Evolutionary conservation across 2,888 invertebrate genomes (phyloP), one percentile per base, ranked within the genome.

Genomic region (Clostera curtula): DNA sequence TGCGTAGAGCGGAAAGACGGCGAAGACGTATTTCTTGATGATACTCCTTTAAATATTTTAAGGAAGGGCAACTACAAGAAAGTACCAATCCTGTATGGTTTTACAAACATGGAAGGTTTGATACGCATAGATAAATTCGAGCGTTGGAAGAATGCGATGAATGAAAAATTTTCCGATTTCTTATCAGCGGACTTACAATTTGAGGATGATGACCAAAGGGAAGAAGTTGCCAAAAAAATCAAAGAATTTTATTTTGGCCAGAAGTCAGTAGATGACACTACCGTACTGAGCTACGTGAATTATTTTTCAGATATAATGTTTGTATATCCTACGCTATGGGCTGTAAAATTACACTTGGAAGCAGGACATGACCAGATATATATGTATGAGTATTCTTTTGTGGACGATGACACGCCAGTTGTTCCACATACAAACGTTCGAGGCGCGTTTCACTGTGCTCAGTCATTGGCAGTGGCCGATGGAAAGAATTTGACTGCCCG

Each of bases 41-140:
- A 61, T 15, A 40, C 54, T 3, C 69, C 70, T 6, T 27, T 56
- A 1, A 55, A 32, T 27, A 64, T 68, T 29, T 26, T 70, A 10
- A 52, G 47, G 24, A 37, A 34, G n/a, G 52, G 54, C 3, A 27
- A 42, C 4, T 60, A 49, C 18, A 40, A 37, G 13, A 63, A 62
- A 36, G 25, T 64, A 2, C 71, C 70, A 0, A 34, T 64, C 22
- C 34, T 71, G 2, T 56, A 59, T 23, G 71, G 71, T 3, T 62
- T 70, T 40, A 29, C 60, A 5, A 50, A 59, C n/a, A 66, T 62
- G 68, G 70, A 71, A 43, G 70, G 70, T 3, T 31, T 60, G 10
- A 4, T 62, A 1, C 47, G 61, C 6, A 12, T 59, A 8, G 12
- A 19, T 1, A 13, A 40, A 1, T 69, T 65, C 28, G 49, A 61